Conservation (phyloP, 1,140 invertebrate species). For the Oncopodura yosiiana region DNA sequence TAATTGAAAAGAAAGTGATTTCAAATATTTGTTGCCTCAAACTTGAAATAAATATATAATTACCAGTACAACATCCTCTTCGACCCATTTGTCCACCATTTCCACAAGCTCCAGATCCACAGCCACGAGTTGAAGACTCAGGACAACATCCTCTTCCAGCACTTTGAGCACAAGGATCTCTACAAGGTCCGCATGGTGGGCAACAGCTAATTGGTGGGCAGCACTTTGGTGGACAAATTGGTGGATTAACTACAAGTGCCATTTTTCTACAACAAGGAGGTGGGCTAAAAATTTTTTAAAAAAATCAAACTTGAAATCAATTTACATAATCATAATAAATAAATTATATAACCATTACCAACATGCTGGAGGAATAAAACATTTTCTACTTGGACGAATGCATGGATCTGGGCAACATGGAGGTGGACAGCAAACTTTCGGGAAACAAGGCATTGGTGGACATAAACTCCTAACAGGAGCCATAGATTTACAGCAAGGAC, state of each 20-base stretch:
- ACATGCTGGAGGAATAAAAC: slow-evolving; percentile 15
- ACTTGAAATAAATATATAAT: no score
- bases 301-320: not conserved
- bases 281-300: not conserved
- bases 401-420: slow-evolving; percentile 22
- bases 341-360: not conserved
- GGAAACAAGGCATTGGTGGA: slow-evolving; percentile 17
- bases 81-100: not conserved
- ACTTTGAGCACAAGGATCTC: not conserved
- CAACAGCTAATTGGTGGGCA: slow-evolving; percentile 21
- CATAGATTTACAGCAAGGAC: slow-evolving; percentile 13
- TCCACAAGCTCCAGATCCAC: slow-evolving; percentile 5
- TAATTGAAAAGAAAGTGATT: not conserved
- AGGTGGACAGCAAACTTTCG: slow-evolving; percentile 26
- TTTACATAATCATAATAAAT: not conserved
- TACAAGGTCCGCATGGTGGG: slow-evolving; percentile 9
- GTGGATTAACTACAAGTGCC: slow-evolving; percentile 14
- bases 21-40: no score
- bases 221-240: slow-evolving; percentile 15
- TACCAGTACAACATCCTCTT: no score
- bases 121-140: not conserved
- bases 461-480: slow-evolving; percentile 3
- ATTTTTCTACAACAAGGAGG: slow-evolving; percentile 20
- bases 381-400: slow-evolving; percentile 15
- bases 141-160: no score